Conservation (phyloP, 2,888 invertebrate species). For the Zeuzera pyrina region DNA sequence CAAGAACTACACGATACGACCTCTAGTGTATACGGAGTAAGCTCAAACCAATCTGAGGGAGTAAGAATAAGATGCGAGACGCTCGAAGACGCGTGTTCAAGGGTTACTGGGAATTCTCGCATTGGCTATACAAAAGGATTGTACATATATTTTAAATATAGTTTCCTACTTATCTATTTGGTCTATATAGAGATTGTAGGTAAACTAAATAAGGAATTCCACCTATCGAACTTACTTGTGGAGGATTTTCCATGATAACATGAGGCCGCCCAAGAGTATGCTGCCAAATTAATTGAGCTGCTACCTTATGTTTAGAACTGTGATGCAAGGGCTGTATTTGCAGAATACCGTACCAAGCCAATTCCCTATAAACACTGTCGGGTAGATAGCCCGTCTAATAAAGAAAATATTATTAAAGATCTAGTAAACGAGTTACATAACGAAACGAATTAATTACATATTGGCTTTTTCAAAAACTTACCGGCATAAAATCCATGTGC, state of each 20-base stretch:
- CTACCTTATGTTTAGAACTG: slow-evolving; percentile 56
- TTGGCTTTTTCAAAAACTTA: slow-evolving; percentile 23
- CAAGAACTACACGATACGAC: too few relatives aligned
- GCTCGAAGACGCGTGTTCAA: too few relatives aligned
- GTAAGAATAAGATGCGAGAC: too few relatives aligned
- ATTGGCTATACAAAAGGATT: too few relatives aligned
- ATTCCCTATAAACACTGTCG: slow-evolving; percentile 58
- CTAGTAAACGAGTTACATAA: neutral
- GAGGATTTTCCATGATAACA: slow-evolving; percentile 61
- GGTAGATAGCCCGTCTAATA: slow-evolving; percentile 58
- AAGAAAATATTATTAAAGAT: neutral
- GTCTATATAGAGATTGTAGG: too few relatives aligned
- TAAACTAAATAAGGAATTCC: too few relatives aligned
- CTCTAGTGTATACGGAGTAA: too few relatives aligned
- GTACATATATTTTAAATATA: too few relatives aligned
- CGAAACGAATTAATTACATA: neutral
- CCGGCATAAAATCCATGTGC: slow-evolving; percentile 67
- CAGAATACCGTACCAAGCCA: slow-evolving; percentile 65
- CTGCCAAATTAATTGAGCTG: slow-evolving; percentile 62
- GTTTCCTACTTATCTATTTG: too few relatives aligned
- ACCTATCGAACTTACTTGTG: slow-evolving; percentile 35
- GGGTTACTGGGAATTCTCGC: too few relatives aligned
- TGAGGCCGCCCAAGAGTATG: slow-evolving; percentile 62
- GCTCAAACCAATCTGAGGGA: too few relatives aligned
- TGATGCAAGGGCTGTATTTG: slow-evolving; percentile 62